phyloP scores from a whole-genome alignment of 2,797 vertebrate genomes.

The Hippocampus kuda region DNA sequence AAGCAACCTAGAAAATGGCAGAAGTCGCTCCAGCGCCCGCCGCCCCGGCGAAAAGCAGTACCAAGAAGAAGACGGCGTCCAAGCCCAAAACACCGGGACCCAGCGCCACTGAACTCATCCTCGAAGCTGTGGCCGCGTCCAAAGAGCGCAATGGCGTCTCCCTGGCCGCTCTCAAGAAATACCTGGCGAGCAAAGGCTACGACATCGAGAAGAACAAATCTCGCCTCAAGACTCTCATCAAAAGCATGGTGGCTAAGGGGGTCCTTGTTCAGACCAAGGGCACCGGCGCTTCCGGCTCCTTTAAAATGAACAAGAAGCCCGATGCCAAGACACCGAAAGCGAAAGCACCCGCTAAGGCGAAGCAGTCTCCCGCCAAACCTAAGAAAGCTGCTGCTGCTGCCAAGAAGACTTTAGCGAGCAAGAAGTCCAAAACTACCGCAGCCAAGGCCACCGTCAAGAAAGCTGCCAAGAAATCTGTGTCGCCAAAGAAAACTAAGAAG shows the following conservation, averaged over 20 bases:
- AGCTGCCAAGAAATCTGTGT: background rate
- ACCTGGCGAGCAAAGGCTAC: constrained; percentile 18
- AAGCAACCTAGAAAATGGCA: constrained; percentile 22
- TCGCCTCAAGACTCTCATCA: constrained; percentile 19
- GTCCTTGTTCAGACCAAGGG: constrained; percentile 17
- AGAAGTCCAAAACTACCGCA: background rate
- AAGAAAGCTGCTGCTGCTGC: constrained; percentile 17
- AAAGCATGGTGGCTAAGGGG: background rate
- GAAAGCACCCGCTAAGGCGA: background rate
- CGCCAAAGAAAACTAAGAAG: background rate
- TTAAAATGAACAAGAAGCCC: constrained; percentile 11
- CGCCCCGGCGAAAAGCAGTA: constrained; percentile 10
- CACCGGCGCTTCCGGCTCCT: constrained; percentile 12
- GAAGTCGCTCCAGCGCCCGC: constrained; percentile 27
- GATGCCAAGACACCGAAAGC: background rate
- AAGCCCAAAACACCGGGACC: constrained; percentile 8
- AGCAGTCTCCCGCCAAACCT: background rate
- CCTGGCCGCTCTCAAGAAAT: constrained; percentile 13
- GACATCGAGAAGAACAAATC: constrained; percentile 25
- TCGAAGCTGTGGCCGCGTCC: constrained; percentile 12
- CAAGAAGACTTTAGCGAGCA: constrained; percentile 10
- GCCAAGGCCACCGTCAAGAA: constrained; percentile 5
- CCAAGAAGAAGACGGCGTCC: constrained; percentile 13
- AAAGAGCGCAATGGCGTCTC: constrained; percentile 26
- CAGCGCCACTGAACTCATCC: constrained; percentile 17